Base-by-base conservation (phyloP, 2,113 vertebrate genomes). In the Tragelaphus strepsiceros region DNA sequence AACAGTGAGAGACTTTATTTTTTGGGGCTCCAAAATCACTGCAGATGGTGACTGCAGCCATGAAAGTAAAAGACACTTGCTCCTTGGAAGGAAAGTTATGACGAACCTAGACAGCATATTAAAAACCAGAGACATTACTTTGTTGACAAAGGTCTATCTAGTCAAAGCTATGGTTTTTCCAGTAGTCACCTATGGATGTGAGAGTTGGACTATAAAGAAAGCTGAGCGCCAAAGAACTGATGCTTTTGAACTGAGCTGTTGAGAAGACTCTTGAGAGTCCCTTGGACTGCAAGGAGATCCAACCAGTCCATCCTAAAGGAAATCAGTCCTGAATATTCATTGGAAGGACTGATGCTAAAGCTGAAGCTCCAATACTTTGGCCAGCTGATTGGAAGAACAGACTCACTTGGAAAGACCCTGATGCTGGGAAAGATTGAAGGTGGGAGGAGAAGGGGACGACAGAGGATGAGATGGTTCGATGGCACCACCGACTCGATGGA, bases 11-110 rank as follows among this genome's bases (percentile, higher is more conserved):
- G 64, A 71, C 64, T 71, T 71, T 71, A 71, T 21, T 2, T 21
- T 35, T 21, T 0, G 0, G n/a, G 64, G 9, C 64, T 71, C n/a
- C n/a, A 35, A 71, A 71, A 71, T 71, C 64, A 71, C 64, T 71
- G 64, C 17, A 35, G 64, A 35, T 35, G 9, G 17, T 71, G 64
- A 71, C 9, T 35, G n/a, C 17, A 35, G 64, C 64, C 64, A 35
- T 35, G 9, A 35, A 35, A 21, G 1, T 67, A 67, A 35, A 67
- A 67, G 64, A 67, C 0, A 4, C 32, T 35, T 67, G 30, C 32
- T 67, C 32, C 32, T 0, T 67, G 8, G 16, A 67, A 67, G 64
- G 2, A 67, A 67, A 35, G 64, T 35, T 21, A 67, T 35, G 8
- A 67, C 32, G 32, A 67, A 67, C 8, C 32, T 67, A 35, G 64